Percentiles rank a stretch among this genome's conserved stretches.
Conservation (phyloP, 2,888 invertebrate genomes). For the Caenorhabditis zanzibari region DNA sequence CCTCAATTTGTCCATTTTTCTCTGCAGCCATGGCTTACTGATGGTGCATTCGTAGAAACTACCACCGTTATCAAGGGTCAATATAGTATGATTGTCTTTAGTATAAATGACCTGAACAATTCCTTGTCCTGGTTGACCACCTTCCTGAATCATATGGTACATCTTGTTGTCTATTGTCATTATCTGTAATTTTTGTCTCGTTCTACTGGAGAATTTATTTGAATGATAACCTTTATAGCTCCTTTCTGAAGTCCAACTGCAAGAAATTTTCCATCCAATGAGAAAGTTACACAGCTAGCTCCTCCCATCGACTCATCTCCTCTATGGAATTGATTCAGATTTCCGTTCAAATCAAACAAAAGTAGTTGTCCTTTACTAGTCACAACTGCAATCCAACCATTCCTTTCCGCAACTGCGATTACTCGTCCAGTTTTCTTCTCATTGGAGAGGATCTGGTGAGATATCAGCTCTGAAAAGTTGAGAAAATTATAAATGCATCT, state of each 20-base stretch:
- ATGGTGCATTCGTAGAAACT: conserved; percentile 43
- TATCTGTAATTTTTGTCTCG: conserved; percentile 5
- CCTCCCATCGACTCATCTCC: conserved; percentile 69
- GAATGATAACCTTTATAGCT: conserved; percentile 60
- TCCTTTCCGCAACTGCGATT: conserved; percentile 70
- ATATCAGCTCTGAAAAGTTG: conserved; percentile 72
- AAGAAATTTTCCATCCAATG: conserved; percentile 66
- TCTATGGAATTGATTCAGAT: conserved; percentile 72
- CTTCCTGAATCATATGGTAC: conserved; percentile 85
- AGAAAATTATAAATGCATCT: neutral
- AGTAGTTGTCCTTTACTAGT: conserved; percentile 75
- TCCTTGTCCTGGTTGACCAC: conserved; percentile 91
- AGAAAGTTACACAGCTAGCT: conserved; percentile 72
- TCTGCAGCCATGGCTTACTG: conserved; percentile 27
- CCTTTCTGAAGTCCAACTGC: conserved; percentile 73
- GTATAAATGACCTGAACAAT: conserved; percentile 90
- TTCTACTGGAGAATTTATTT: neutral
- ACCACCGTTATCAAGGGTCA: conserved; percentile 54
- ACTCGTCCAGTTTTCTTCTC: conserved; percentile 68
- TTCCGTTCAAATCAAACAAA: conserved; percentile 74
- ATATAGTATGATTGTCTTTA: conserved; percentile 51
- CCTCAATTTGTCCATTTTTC: conserved; percentile 26
- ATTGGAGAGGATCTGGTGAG: conserved; percentile 73
- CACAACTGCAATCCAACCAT: conserved; percentile 76
- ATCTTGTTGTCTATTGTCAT: conserved; percentile 53